These are phyloP conservation scores for Chesias legatella DNA, from an alignment of 2,888 invertebrate species.

Conservation along the genomic window DNA sequence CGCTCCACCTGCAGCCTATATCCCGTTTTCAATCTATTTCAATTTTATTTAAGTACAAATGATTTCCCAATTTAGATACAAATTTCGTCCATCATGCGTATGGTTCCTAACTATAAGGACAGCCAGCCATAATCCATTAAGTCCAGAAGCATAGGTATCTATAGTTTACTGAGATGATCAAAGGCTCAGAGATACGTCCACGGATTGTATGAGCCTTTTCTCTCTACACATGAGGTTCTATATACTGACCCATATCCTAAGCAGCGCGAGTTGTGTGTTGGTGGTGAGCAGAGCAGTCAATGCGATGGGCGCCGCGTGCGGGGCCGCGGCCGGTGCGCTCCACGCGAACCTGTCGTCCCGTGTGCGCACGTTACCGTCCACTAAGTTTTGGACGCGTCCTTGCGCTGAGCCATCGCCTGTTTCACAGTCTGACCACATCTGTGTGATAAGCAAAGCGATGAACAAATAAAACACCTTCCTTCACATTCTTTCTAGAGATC, in stretches of 20 bases:
- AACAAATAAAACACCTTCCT: neutral
- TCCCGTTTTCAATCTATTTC: too few relatives aligned
- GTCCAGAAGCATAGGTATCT: too few relatives aligned
- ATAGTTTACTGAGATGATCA: too few relatives aligned
- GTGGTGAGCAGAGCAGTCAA: constrained; percentile 81
- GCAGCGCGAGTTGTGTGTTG: constrained; percentile 79
- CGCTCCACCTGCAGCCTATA: too few relatives aligned
- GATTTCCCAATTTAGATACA: too few relatives aligned
- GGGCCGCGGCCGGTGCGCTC: constrained; percentile 85
- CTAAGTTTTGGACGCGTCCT: constrained; percentile 83
- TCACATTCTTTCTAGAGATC: too few relatives aligned
- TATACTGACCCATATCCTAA: constrained; percentile 84
- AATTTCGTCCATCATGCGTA: too few relatives aligned
- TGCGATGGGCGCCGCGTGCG: constrained; percentile 79
- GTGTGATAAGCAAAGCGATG: neutral
- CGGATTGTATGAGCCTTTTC: too few relatives aligned
- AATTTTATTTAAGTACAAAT: too few relatives aligned
- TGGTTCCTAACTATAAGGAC: too few relatives aligned
- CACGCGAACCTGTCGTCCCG: constrained; percentile 89
- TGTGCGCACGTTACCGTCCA: constrained; percentile 86
- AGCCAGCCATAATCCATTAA: too few relatives aligned
- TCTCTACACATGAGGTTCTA: neutral
- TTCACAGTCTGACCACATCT: constrained; percentile 84
- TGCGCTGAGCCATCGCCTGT: constrained; percentile 66
- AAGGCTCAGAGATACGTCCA: too few relatives aligned